Percentiles rank a stretch among this genome's conserved stretches.
phyloP scores from a whole-genome alignment of 2,113 vertebrate genomes.

The Panthera uncia region DNA sequence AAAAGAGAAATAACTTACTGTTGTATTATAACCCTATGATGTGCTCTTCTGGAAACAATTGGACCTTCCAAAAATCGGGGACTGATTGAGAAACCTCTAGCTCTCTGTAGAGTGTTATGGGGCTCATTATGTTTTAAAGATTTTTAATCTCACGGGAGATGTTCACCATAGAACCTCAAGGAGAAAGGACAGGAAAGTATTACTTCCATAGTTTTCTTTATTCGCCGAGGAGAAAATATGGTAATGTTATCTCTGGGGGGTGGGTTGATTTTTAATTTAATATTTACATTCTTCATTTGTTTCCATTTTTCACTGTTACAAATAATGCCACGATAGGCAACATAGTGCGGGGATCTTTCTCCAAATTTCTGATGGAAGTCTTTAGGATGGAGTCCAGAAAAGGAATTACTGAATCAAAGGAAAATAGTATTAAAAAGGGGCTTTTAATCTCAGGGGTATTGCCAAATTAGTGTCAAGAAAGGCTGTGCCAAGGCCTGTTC shows the following conservation, averaged over 20 bases:
- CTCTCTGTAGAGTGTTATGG: neutral
- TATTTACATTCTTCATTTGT: slow-evolving; percentile 1
- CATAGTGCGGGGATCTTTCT: neutral
- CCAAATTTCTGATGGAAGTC: slow-evolving; percentile 35
- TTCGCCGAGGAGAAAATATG: neutral
- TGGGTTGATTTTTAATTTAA: slow-evolving; percentile 9
- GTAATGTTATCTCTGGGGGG: neutral
- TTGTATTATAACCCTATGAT: neutral
- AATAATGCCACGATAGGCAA: neutral
- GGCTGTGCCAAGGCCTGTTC: neutral
- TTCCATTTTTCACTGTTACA: neutral
- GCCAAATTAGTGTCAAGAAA: neutral
- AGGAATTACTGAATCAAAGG: slow-evolving; percentile 22
- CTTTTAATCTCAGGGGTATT: neutral
- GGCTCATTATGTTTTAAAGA: neutral
- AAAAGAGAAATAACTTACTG: neutral
- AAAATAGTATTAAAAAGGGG: slow-evolving; percentile 1
- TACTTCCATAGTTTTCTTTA: slow-evolving; percentile 1
- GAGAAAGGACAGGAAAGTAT: neutral
- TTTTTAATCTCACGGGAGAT: neutral
- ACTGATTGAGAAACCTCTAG: neutral
- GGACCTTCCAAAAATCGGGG: neutral
- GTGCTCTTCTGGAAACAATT: neutral
- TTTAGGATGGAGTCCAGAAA: slow-evolving; percentile 22
- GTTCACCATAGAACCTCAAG: neutral